phyloP scores from a whole-genome alignment of 30 jellyfish, hydroid and myxozoan genomes.

The Pelagia noctiluca region DNA sequence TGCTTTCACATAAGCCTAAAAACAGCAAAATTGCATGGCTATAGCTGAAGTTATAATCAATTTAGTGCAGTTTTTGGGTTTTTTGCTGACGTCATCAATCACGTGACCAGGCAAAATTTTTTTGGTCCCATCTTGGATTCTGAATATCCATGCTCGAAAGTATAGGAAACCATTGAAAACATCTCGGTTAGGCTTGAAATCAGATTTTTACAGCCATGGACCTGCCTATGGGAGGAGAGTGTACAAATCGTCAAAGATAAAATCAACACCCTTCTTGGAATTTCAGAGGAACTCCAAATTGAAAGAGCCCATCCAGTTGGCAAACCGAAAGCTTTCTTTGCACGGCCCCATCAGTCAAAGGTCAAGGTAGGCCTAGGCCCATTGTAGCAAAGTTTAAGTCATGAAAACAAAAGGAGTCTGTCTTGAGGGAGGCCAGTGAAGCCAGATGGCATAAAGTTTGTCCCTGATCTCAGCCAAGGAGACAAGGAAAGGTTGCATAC shows the following conservation, averaged over 20 bases:
- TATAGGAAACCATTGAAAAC: no score
- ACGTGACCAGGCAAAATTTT: no score
- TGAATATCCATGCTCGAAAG: no score
- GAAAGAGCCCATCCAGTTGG: conserved; percentile 24
- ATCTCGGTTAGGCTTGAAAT: no score
- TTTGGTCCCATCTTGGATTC: no score
- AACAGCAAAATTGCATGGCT: no score
- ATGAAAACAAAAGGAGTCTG: conserved; percentile 35
- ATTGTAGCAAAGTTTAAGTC: background rate
- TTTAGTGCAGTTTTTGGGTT: no score
- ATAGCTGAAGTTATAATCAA: no score
- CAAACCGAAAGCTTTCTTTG: conserved; percentile 16
- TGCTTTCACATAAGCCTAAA: no score
- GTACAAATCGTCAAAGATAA: conserved; percentile 26
- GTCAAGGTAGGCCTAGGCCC: conserved; percentile 20
- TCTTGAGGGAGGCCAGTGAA: conserved; percentile 46
- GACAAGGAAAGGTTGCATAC: conserved; percentile 38
- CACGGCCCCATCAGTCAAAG: conserved; percentile 29
- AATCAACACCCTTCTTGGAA: conserved; percentile 31
- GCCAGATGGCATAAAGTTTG: conserved; percentile 42
- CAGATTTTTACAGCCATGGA: no score
- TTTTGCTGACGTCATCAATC: no score
- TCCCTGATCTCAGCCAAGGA: conserved; percentile 31
- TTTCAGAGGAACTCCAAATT: conserved; percentile 7
- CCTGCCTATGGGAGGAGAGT: no score